Evolutionary conservation across 2,888 invertebrate genomes (phyloP).

Genomic region (Andrena bucephala): DNA sequence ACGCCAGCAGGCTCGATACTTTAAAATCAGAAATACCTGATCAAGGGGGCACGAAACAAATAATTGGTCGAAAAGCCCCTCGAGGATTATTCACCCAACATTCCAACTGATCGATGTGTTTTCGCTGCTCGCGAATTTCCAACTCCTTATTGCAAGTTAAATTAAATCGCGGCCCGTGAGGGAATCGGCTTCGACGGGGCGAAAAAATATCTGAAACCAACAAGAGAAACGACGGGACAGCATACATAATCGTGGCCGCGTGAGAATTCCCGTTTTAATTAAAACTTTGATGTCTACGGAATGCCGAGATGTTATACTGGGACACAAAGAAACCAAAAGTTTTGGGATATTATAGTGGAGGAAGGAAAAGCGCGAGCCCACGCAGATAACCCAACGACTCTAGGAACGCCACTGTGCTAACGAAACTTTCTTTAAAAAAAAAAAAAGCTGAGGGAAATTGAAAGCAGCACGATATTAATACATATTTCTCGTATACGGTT

Average conservation of each 20-base stretch:
- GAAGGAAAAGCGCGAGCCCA: not conserved
- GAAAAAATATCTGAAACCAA: constrained; percentile 11
- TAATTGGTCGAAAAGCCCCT: constrained; percentile 2
- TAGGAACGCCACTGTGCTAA: not conserved
- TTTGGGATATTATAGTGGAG: constrained; percentile 8
- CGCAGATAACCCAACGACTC: not conserved
- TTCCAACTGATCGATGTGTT: not conserved
- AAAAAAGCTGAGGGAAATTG: not conserved
- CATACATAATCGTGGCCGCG: constrained; percentile 16
- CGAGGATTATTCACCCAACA: not conserved
- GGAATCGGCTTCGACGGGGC: constrained; percentile 36
- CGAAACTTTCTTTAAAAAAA: too few species aligned
- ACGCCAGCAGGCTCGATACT: not conserved
- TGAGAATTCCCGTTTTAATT: constrained; percentile 64
- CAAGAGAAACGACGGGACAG: not conserved
- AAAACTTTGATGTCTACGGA: constrained; percentile 59
- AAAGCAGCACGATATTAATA: not conserved
- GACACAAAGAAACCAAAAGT: constrained; percentile 23
- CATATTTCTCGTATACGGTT: not conserved
- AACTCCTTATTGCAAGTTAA: constrained; percentile 36
- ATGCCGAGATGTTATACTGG: constrained; percentile 30
- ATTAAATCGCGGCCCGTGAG: constrained; percentile 32
- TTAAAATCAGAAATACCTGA: not conserved
- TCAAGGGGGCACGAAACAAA: not conserved
- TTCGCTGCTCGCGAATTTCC: constrained; percentile 8